phyloP scores from a whole-genome alignment of 2,113 vertebrate genomes.

The Probosciger aterrimus region DNA sequence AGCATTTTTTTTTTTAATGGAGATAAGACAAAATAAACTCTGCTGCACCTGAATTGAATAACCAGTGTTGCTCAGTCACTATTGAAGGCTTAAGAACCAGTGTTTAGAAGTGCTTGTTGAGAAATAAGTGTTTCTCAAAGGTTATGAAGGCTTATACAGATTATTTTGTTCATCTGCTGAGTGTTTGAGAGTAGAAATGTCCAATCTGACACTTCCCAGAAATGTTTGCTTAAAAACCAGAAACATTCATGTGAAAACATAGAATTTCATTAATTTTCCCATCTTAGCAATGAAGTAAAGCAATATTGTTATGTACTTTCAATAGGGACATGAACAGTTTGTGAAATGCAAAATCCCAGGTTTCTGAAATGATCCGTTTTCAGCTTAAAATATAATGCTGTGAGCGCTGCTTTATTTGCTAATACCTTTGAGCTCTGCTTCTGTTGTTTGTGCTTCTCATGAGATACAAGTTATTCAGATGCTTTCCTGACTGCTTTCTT shows the following conservation, averaged over 20 bases:
- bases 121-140: slow-evolving; percentile 41
- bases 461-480: background rate
- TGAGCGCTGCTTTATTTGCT: background rate
- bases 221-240: background rate
- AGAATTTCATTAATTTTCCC: background rate
- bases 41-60: slow-evolving; percentile 11
- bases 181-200: background rate
- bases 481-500: background rate
- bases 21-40: slow-evolving; percentile 41
- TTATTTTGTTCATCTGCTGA: slow-evolving; percentile 44
- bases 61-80: background rate
- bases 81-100: background rate
- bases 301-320: background rate
- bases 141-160: slow-evolving; percentile 46
- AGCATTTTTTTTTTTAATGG: background rate
- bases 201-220: slow-evolving; percentile 6
- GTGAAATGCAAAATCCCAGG: background rate
- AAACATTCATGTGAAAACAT: background rate
- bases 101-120: slow-evolving; percentile 32
- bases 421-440: background rate
- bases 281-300: background rate
- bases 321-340: background rate
- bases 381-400: background rate
- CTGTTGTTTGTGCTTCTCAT: background rate
- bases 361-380: background rate